Percentiles rank a stretch among this genome's conserved stretches.
phyloP scores from a whole-genome alignment of 2,797 vertebrate species.

The Sebastes goodei region DNA sequence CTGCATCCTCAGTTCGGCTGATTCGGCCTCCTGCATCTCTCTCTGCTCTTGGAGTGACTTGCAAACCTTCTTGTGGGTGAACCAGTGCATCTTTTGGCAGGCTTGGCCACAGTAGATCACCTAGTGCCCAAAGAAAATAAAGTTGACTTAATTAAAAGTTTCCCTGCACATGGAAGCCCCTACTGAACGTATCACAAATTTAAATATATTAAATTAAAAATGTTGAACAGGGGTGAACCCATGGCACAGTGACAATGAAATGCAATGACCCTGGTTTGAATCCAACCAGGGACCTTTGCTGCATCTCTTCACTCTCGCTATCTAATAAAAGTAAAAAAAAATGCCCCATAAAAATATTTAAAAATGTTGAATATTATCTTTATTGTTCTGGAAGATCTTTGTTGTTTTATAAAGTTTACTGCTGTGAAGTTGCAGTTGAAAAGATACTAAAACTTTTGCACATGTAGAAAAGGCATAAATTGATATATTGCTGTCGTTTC shows the following conservation, averaged over 20 bases:
- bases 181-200: background rate
- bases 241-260: background rate
- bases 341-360: background rate
- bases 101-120: conserved; percentile 94
- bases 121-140: conserved; percentile 66
- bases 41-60: conserved; percentile 89
- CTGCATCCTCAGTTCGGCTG: conserved; percentile 83
- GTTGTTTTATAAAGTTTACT: background rate
- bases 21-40: conserved; percentile 88
- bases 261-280: background rate
- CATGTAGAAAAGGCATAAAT: background rate
- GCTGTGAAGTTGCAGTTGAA: background rate
- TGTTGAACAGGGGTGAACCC: background rate
- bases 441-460: background rate
- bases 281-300: background rate
- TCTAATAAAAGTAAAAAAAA: background rate
- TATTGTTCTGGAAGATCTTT: background rate
- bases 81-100: conserved; percentile 98
- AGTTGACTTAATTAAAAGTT: background rate
- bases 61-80: conserved; percentile 95
- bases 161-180: too few species aligned
- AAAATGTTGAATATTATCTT: background rate
- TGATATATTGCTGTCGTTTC: rapidly evolving
- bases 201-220: background rate
- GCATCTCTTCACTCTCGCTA: background rate